phyloP scores from a whole-genome alignment of 2,113 vertebrate genomes.

The Hippocampus mohnikei region DNA sequence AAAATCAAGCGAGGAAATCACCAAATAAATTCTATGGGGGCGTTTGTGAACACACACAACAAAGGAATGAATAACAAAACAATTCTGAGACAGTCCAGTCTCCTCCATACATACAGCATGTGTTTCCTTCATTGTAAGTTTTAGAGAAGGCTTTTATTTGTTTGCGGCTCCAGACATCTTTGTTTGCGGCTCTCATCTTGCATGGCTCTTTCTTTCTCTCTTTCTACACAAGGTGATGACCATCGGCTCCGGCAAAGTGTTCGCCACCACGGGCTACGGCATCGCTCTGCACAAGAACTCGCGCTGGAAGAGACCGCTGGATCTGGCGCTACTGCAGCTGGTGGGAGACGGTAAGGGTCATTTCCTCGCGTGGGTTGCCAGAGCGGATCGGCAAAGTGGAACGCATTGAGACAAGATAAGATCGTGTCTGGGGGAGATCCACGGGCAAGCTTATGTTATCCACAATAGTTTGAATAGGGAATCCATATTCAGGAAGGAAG shows the following conservation, averaged over 20 bases:
- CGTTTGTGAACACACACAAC: too few relatives aligned
- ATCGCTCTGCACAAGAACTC: constrained; percentile 88
- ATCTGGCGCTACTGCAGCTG: constrained; percentile 86
- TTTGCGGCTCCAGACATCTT: too few relatives aligned
- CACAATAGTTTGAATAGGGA: background rate
- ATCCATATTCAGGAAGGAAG: too few relatives aligned
- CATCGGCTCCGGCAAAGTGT: constrained; percentile 88
- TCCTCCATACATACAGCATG: too few relatives aligned
- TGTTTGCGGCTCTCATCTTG: background rate
- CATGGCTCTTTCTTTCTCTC: constrained; percentile 5
- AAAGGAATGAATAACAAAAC: too few relatives aligned
- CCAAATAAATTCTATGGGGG: too few relatives aligned
- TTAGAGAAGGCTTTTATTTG: too few relatives aligned
- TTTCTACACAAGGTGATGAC: constrained; percentile 76
- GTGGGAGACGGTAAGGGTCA: constrained; percentile 81
- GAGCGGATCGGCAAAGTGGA: background rate
- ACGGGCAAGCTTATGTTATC: constrained; percentile 6
- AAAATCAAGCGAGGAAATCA: too few relatives aligned
- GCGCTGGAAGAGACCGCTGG: constrained; percentile 85
- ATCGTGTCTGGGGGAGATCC: too few relatives aligned
- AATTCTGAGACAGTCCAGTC: too few relatives aligned
- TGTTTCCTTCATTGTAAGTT: too few relatives aligned
- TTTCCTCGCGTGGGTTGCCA: background rate
- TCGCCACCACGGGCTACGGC: constrained; percentile 87
- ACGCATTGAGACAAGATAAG: background rate